Conservation (phyloP, 2,113 vertebrate species). For the Oncorhynchus tshawytscha region DNA sequence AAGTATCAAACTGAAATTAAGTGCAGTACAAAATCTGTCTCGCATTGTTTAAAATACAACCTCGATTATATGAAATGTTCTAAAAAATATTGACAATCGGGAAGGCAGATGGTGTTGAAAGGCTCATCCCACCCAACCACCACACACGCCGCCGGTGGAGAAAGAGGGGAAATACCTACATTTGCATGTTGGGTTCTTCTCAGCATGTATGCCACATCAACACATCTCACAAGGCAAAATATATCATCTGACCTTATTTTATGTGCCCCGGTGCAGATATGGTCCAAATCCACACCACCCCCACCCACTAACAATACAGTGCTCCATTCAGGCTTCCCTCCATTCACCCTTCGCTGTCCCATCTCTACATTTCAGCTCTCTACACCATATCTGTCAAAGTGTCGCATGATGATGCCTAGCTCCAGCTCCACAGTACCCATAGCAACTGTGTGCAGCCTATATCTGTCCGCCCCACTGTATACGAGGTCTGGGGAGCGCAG, state of each 20-base stretch:
- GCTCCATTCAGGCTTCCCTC: neutral
- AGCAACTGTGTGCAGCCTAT: constrained; percentile 82
- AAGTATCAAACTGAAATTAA: constrained; percentile 1
- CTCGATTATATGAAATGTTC: neutral
- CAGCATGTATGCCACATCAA: neutral
- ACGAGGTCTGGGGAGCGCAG: constrained; percentile 79
- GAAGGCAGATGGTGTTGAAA: constrained; percentile 6
- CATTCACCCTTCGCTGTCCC: neutral
- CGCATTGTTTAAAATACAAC: neutral
- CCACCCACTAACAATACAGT: neutral
- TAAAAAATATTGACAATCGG: neutral
- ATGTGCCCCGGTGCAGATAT: neutral
- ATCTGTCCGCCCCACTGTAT: constrained; percentile 84
- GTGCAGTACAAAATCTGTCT: constrained; percentile 5
- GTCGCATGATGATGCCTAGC: constrained; percentile 78
- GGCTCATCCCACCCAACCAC: neutral
- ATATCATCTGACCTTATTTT: neutral
- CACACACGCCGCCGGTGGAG: neutral
- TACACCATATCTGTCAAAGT: constrained; percentile 87
- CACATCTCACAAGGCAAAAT: neutral
- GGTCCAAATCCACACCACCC: neutral
- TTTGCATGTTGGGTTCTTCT: neutral
- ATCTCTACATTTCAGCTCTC: constrained; percentile 69
- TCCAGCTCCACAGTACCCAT: constrained; percentile 84
- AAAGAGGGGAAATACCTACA: neutral